Base-by-base conservation (phyloP, 2,797 vertebrate genomes). In the Ctenopoma kingsleyae region DNA sequence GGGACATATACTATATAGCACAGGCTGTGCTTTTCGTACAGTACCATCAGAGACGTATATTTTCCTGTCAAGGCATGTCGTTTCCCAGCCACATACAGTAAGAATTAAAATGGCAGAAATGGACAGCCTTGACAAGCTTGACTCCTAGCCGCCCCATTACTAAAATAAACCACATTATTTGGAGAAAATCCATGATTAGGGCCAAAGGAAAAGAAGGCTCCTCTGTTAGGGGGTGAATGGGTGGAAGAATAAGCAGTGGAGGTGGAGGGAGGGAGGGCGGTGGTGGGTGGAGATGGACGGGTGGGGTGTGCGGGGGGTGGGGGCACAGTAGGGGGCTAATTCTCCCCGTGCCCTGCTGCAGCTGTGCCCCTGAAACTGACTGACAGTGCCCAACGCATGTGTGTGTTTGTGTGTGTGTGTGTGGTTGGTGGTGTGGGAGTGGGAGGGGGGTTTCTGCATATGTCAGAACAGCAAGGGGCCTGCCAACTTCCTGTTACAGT, bases 241-340 rank as follows among this genome's bases (percentile, higher is more conserved):
- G 53, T 71, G 72, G 94, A 93, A 93, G 91, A 90, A 72, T 55
- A 76, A 78, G 74, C n/a, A 43, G 74, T 92, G 91, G 94, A 93
- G 91, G 12, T 13, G 36, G 12, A 38, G 41, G 41, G 6, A 17
- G 16, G 93, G 90, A 93, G 92, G 90, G 93, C 84, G 89, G 94
- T 66, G 57, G 70, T 72, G 76, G 81, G 83, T 83, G 78, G 91
- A 93, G 92, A 93, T 92, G 93, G 93, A 94, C 90, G 94, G 91
- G 94, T 81, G 80, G 76, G 64, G 72, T 87, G 93, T 86, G 90
- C 30, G 1, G 36, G 36, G 12, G 36, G 36, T 38, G 90, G 92
- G 95, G 93, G 92, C 97, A 93, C 97, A 96, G 96, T 94, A 83
- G 97, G 97, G 94, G 96, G 94, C 94, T 97, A 98, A 98, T 97